phyloP scores from a whole-genome alignment of 2,797 vertebrate genomes.

The Gymnodraco acuticeps region DNA sequence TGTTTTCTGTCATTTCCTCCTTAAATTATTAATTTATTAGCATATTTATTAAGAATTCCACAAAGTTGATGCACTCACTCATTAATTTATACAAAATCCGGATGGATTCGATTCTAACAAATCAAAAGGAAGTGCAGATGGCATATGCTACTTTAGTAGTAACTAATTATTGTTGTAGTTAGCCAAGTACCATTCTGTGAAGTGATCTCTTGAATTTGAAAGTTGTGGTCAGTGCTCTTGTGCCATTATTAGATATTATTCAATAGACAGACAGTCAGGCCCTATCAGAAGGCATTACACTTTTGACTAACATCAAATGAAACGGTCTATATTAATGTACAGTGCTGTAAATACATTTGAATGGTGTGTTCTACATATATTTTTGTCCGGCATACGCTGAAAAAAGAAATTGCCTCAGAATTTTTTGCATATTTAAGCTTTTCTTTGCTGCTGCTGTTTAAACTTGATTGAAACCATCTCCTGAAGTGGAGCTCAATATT shows the following conservation, averaged over 20 bases:
- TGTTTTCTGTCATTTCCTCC: constrained; percentile 78
- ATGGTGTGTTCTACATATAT: constrained; percentile 86
- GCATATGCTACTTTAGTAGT: constrained; percentile 68
- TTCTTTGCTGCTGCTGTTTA: constrained; percentile 82
- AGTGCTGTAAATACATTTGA: constrained; percentile 89
- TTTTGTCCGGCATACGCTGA: constrained; percentile 80
- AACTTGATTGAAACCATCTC: constrained; percentile 79
- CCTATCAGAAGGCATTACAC: constrained; percentile 66
- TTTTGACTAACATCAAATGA: constrained; percentile 76
- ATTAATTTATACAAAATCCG: constrained; percentile 75
- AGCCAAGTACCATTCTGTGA: constrained; percentile 82
- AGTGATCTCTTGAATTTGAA: constrained; percentile 83
- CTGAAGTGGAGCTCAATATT: constrained; percentile 66
- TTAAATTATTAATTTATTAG: constrained; percentile 84
- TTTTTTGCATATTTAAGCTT: constrained; percentile 80
- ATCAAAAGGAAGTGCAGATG: constrained; percentile 67
- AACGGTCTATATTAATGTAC: constrained; percentile 85
- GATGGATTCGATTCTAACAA: constrained; percentile 58
- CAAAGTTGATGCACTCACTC: constrained; percentile 69
- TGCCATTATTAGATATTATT: constrained; percentile 82
- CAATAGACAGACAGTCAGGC: constrained; percentile 71
- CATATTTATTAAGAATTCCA: constrained; percentile 84
- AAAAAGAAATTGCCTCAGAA: constrained; percentile 80
- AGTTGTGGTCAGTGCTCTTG: constrained; percentile 85
- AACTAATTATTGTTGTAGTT: constrained; percentile 79